Conservation (phyloP, 2,888 invertebrate genomes). For the Hydraecia micacea region DNA sequence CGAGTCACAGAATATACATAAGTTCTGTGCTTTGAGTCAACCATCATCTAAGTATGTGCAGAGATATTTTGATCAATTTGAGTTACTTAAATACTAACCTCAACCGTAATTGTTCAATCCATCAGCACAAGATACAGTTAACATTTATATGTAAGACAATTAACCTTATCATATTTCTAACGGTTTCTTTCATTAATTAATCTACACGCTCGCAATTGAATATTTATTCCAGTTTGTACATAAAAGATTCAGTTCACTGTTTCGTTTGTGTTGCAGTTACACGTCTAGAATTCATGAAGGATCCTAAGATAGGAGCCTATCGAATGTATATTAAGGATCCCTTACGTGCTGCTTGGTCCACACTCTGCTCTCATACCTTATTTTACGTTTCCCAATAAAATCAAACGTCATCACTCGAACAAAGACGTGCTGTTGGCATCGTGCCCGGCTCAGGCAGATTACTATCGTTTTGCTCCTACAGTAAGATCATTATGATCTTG, state of each 20-base stretch:
- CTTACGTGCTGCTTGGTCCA: neutral
- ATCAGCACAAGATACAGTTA: constrained; percentile 18
- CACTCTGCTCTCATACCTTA: constrained; percentile 12
- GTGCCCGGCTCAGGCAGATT: constrained; percentile 47
- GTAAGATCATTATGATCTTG: constrained; percentile 25
- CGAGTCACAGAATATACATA: neutral
- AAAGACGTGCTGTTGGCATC: constrained; percentile 50
- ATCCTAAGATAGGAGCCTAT: neutral
- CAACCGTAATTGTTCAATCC: constrained; percentile 23
- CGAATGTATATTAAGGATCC: neutral
- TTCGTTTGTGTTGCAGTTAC: constrained; percentile 5
- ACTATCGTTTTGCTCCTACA: constrained; percentile 47
- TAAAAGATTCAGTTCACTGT: constrained; percentile 5
- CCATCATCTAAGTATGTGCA: neutral
- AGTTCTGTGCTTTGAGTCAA: neutral
- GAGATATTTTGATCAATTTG: constrained; percentile 3
- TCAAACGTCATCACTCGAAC: constrained; percentile 52
- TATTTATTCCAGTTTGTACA: constrained; percentile 16
- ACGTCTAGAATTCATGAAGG: constrained; percentile 10
- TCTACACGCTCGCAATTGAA: constrained; percentile 39
- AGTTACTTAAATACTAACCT: constrained; percentile 4
- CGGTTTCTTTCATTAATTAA: constrained; percentile 40
- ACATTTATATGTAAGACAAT: constrained; percentile 34
- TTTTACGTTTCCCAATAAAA: constrained; percentile 45
- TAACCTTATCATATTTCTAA: constrained; percentile 46